These are phyloP conservation scores for Platichthys stellatus DNA, from an alignment of 2,113 vertebrate species.

Conservation along the genomic window DNA sequence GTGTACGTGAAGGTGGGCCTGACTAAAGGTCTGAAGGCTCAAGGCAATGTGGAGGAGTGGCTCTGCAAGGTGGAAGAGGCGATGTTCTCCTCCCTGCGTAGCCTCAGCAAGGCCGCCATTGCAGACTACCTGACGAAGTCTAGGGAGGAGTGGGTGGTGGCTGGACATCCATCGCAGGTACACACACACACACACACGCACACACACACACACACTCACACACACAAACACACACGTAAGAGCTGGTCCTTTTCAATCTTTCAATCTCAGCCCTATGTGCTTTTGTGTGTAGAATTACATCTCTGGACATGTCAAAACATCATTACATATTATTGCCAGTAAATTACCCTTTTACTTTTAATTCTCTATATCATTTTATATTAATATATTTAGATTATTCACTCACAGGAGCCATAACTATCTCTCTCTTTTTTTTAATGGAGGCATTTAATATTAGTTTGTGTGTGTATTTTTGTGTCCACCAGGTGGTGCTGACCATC, in stretches of 20 bases:
- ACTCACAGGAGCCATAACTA: neutral
- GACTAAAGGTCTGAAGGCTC: slow-evolving; percentile 86
- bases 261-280: no score
- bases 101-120: slow-evolving; percentile 85
- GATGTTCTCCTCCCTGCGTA: slow-evolving; percentile 84
- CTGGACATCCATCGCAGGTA: slow-evolving; percentile 88
- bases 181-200: slow-evolving; percentile 1
- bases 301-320: no score
- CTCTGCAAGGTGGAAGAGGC: slow-evolving; percentile 89
- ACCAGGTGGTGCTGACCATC: slow-evolving; percentile 87
- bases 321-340: no score
- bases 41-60: slow-evolving; percentile 90
- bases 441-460: neutral
- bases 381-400: neutral
- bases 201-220: slow-evolving; percentile 21
- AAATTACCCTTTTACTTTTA: no score
- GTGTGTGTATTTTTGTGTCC: slow-evolving; percentile 6
- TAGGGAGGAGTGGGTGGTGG: slow-evolving; percentile 83
- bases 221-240: neutral
- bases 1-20: slow-evolving; percentile 85
- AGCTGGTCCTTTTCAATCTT: no score
- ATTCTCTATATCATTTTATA: no score
- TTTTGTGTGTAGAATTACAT: no score
- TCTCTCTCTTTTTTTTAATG: neutral
- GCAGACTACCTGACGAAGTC: slow-evolving; percentile 83